These are phyloP conservation scores for Nipponacmea schrenckii DNA, from an alignment of 2,888 invertebrate genomes.

Conservation along the genomic window DNA sequence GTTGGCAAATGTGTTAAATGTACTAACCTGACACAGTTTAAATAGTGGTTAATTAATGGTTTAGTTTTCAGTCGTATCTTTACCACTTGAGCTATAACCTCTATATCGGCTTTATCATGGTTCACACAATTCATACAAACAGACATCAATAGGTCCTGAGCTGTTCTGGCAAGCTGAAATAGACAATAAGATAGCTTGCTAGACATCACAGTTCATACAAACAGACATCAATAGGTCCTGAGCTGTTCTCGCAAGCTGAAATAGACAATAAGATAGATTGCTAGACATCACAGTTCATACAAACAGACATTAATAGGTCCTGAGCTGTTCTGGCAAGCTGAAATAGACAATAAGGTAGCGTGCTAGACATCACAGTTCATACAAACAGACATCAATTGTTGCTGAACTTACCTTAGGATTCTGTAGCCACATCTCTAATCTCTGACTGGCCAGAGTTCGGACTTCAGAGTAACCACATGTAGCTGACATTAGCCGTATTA, in stretches of 20 bases:
- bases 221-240: constrained; percentile 91
- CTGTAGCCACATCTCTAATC: constrained; percentile 93
- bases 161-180: constrained; percentile 80
- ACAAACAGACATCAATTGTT: constrained; percentile 89
- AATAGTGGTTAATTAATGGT: constrained; percentile 87
- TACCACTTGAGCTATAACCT: constrained; percentile 85
- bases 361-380: constrained; percentile 76
- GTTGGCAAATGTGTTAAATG: too few relatives aligned
- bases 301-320: constrained; percentile 89
- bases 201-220: constrained; percentile 81
- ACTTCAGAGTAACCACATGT: constrained; percentile 89
- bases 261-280: too few relatives aligned
- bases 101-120: constrained; percentile 76
- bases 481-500: constrained; percentile 84
- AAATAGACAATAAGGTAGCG: constrained; percentile 16
- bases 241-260: constrained; percentile 78
- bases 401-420: constrained; percentile 88
- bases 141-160: constrained; percentile 90
- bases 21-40: constrained; percentile 78
- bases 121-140: constrained; percentile 88
- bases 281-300: constrained; percentile 79
- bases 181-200: neutral
- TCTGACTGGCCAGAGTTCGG: constrained; percentile 80
- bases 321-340: constrained; percentile 87
- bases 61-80: constrained; percentile 94